Conservation (phyloP, 2,797 vertebrate genomes). For the Pyrrhura leucotis region DNA sequence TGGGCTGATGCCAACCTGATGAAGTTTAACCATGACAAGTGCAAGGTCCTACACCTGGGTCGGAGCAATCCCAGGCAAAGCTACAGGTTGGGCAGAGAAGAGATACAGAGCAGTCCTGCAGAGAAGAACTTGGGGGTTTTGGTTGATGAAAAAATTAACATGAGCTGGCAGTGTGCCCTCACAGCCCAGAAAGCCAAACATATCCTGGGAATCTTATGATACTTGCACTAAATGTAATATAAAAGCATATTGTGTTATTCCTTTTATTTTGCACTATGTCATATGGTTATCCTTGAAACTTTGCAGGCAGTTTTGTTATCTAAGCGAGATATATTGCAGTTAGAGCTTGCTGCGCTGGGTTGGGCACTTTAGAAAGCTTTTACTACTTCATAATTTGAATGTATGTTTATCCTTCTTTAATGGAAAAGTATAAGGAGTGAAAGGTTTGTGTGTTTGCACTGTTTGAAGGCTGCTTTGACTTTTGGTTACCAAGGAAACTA, state of each 20-base stretch:
- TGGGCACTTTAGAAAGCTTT: background rate
- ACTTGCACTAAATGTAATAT: background rate
- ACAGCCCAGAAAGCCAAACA: no score
- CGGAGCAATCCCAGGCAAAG: no score
- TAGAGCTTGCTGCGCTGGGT: background rate
- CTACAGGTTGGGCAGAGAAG: no score
- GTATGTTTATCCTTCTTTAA: background rate
- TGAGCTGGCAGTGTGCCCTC: no score
- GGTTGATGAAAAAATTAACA: no score
- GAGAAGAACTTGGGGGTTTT: no score
- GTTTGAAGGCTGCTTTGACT: background rate
- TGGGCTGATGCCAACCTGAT: no score
- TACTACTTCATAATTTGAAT: background rate
- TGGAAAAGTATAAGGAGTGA: background rate
- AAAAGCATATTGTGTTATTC: background rate
- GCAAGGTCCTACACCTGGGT: no score
- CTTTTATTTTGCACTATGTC: background rate
- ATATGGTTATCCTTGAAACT: background rate
- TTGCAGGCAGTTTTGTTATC: background rate
- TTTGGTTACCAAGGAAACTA: constrained; percentile 55
- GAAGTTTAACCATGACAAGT: no score
- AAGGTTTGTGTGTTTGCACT: background rate
- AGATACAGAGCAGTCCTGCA: no score
- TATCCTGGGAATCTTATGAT: no score
- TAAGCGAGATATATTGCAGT: background rate